Conservation (phyloP, 2,888 invertebrate species). For the Thymelicus acteon region DNA sequence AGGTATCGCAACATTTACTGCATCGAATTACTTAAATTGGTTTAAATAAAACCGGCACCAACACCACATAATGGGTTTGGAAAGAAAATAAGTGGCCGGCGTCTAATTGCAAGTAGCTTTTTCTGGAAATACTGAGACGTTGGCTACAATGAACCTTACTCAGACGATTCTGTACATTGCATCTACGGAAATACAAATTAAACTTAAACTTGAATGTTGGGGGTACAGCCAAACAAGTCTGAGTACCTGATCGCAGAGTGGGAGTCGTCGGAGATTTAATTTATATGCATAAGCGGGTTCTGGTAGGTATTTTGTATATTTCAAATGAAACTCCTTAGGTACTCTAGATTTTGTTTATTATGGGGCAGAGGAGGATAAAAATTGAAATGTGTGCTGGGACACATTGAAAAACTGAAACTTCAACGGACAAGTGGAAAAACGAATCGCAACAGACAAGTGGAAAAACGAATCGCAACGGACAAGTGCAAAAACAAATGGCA, state of each 20-base stretch:
- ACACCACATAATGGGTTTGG: conserved; percentile 23
- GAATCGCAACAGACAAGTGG: too few relatives aligned
- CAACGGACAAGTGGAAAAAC: too few relatives aligned
- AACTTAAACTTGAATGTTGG: conserved; percentile 61
- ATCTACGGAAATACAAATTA: conserved; percentile 57
- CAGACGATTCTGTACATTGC: conserved; percentile 60
- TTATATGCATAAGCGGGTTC: conserved; percentile 45
- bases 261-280: conserved; percentile 46
- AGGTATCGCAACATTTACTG: conserved; percentile 40
- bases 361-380: too few relatives aligned
- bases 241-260: conserved; percentile 55
- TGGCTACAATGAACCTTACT: conserved; percentile 37
- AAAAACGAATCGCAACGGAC: too few relatives aligned
- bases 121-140: conserved; percentile 16
- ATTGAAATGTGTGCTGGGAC: too few relatives aligned
- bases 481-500: too few relatives aligned
- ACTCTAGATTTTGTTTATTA: too few relatives aligned
- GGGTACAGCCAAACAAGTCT: conserved; percentile 67
- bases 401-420: too few relatives aligned
- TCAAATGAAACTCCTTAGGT: too few relatives aligned
- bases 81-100: conserved; percentile 27
- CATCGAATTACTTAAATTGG: conserved; percentile 41
- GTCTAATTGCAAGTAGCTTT: conserved; percentile 22
- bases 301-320: too few relatives aligned
- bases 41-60: conserved; percentile 40